phyloP scores from a whole-genome alignment of 2,797 vertebrate species.

The Acrocephalus scirpaceus region DNA sequence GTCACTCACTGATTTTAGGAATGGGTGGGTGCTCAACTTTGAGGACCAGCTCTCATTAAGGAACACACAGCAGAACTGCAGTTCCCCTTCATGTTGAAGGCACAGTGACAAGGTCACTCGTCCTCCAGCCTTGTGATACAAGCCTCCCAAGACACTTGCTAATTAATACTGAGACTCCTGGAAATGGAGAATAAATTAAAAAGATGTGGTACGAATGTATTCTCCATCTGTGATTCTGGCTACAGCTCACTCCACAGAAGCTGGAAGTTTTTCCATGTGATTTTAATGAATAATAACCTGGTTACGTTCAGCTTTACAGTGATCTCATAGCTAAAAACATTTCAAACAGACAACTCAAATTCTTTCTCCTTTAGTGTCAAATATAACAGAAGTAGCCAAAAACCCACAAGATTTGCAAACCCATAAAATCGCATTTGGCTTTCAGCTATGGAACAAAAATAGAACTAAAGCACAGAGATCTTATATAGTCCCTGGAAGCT shows the following conservation, averaged over 20 bases:
- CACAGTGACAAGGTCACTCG: not conserved
- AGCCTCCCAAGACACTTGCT: not conserved
- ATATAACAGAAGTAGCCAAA: conserved; percentile 20
- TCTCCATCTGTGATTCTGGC: not conserved
- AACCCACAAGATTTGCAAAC: not conserved
- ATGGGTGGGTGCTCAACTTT: not conserved
- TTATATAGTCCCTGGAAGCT: not conserved
- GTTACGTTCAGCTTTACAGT: not conserved
- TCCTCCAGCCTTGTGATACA: not conserved
- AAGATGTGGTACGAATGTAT: not conserved
- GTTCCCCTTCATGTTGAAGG: not conserved
- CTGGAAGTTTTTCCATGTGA: not conserved
- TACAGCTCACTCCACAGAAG: not conserved
- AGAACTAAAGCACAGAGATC: conserved; percentile 45
- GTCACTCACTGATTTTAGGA: not conserved
- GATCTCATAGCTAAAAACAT: conserved; percentile 27
- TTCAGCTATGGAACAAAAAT: conserved; percentile 24
- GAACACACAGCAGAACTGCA: not conserved
- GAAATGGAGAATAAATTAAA: not conserved
- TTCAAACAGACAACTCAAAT: not conserved
- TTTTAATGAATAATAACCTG: conserved; percentile 36
- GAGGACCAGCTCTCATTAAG: not conserved
- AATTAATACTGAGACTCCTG: not conserved
- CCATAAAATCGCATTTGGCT: not conserved
- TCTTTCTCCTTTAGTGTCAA: not conserved